Base-by-base conservation (phyloP, 23 tunicate genomes). In the Phallusia fumigata region DNA sequence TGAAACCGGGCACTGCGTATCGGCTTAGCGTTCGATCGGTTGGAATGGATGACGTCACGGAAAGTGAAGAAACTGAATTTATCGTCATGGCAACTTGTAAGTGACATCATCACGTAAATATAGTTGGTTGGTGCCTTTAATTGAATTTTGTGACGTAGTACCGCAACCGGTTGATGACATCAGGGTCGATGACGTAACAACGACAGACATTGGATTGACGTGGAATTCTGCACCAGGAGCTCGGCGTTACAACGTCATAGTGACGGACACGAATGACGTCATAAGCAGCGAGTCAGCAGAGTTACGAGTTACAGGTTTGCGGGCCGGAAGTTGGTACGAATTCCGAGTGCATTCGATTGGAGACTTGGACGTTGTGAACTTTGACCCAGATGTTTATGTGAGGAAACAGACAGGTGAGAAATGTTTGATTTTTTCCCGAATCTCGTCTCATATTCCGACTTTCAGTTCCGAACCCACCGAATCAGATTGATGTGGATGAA, bases 381-480 rank as follows among this genome's bases (percentile, higher is more conserved):
- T 73, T 22, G 73, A 80, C 35, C 18, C 31, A 0, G 35, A 35
- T 30, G 75, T 36, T 21, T 18, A 5, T 21, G 52, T 51, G 5
- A 15, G 36, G 22, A 36, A 24, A 16, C 90, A 80, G 74, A 83
- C 86, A 47, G 80, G 86, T 83, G 30, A 74, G 32, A 65, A 30
- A 76, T 76, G 28, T 33, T 76, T 76, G 31, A 22, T 24, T 22
- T 78, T 34, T 78, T 78, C 28, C n/a, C n/a, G 65, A 18, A 52
- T 52, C 18, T 52, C 18, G 18, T 52, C 65, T 18, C 65, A 52
- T 52, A 18, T 52, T n/a, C n/a, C 5, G 0, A 51, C 78, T 64
- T 84, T 34, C 75, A 91, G 96, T 86, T 53, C 96, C 96, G 16
- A 45, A 69, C 18, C 84, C 85, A 69, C 90, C 90, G 8, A 34